Conservation (phyloP, 2,888 invertebrate genomes). For the Yponomeuta plumbellus region DNA sequence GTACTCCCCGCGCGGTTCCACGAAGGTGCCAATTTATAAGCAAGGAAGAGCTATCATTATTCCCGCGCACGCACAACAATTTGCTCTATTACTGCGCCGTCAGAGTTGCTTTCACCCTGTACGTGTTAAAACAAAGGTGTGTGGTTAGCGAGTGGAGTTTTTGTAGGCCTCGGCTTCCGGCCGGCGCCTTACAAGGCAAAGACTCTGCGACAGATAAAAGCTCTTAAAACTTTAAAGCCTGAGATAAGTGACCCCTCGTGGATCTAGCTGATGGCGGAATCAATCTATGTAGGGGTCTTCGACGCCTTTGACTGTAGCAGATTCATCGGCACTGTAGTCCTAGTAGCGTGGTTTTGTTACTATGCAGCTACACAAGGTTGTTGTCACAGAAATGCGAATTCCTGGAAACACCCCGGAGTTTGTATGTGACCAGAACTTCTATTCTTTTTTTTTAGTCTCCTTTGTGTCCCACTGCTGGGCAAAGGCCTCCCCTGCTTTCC, state of each 20-base stretch:
- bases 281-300: not conserved
- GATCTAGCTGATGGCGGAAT: not conserved
- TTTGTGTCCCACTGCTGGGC: too few relatives aligned
- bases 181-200: not conserved
- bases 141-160: not conserved
- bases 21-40: constrained; percentile 15
- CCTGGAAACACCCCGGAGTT: too few relatives aligned
- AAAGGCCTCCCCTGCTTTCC: too few relatives aligned
- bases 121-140: not conserved
- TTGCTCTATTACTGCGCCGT: not conserved
- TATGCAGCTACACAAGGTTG: too few relatives aligned
- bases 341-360: too few relatives aligned
- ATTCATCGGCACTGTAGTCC: too few relatives aligned
- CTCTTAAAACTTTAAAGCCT: not conserved
- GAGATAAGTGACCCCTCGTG: not conserved
- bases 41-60: constrained; percentile 12
- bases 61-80: not conserved
- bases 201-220: constrained; percentile 5
- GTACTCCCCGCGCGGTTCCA: not conserved
- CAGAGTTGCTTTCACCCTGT: not conserved
- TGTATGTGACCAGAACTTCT: too few relatives aligned
- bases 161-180: not conserved
- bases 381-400: too few relatives aligned
- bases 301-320: too few relatives aligned
- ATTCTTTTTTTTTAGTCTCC: too few relatives aligned